Evolutionary conservation across 2,113 vertebrate species (phyloP).

Genomic region (Lipophrys pholis): DNA sequence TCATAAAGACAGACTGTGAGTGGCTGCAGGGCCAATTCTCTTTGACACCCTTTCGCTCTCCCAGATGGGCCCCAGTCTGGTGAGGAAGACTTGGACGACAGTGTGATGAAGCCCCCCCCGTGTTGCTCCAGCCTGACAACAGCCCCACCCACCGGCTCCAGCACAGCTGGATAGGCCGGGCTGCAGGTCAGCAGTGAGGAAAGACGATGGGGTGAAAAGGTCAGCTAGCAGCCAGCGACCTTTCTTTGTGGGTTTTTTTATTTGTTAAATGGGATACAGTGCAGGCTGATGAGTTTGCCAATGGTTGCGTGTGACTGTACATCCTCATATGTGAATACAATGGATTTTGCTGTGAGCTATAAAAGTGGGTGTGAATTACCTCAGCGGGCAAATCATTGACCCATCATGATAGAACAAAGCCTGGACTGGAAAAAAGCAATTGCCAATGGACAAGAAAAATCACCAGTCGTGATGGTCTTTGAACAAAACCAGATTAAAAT

Average conservation of each 20-base stretch:
- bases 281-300: neutral
- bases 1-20: constrained; percentile 45
- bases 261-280: constrained; percentile 30
- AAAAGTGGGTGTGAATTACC: constrained; percentile 29
- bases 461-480: neutral
- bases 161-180: constrained; percentile 68
- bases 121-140: constrained; percentile 40
- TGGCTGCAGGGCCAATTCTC: constrained; percentile 51
- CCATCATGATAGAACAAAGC: neutral
- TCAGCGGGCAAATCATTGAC: constrained; percentile 44
- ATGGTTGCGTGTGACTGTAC: constrained; percentile 1
- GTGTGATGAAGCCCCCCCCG: constrained; percentile 47
- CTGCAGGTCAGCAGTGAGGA: constrained; percentile 37
- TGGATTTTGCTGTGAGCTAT: constrained; percentile 14
- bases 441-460: neutral
- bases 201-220: constrained; percentile 56
- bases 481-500: neutral
- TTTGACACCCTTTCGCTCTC: constrained; percentile 45
- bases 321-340: constrained; percentile 13
- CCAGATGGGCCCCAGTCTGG: constrained; percentile 55
- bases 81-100: constrained; percentile 28
- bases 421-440: constrained; percentile 3
- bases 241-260: constrained; percentile 18
- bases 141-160: constrained; percentile 24
- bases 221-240: constrained; percentile 50